Conservation (phyloP, 2,797 vertebrate genomes). For the Etheostoma nigrum region DNA sequence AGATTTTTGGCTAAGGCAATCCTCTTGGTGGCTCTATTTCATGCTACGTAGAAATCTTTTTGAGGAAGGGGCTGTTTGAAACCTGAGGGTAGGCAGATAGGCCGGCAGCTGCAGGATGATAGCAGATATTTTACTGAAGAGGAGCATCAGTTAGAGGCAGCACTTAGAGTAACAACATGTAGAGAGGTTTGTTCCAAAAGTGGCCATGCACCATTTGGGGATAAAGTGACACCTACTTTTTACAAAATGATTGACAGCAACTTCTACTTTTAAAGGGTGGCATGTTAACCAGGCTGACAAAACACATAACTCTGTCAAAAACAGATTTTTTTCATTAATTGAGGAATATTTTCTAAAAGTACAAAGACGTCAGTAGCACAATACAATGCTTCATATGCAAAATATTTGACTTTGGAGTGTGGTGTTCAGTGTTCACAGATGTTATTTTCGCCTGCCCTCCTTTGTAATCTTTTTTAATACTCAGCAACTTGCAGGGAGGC, state of each 20-base stretch:
- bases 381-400: slow-evolving; percentile 4
- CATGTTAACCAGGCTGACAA: slow-evolving; percentile 16
- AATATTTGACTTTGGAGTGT: slow-evolving; percentile 23
- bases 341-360: slow-evolving; percentile 7
- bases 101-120: slow-evolving; percentile 41
- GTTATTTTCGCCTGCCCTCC: slow-evolving; percentile 24
- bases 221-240: slow-evolving; percentile 20
- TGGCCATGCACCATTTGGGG: slow-evolving; percentile 40
- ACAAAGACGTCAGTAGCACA: background rate
- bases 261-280: slow-evolving; percentile 29
- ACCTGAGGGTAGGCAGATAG: slow-evolving; percentile 43
- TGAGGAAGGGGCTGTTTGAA: slow-evolving; percentile 55
- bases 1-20: slow-evolving; percentile 55
- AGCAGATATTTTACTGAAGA: slow-evolving; percentile 50
- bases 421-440: slow-evolving; percentile 34
- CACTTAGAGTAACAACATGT: slow-evolving; percentile 39
- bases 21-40: slow-evolving; percentile 60
- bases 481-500: slow-evolving; percentile 61
- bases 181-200: slow-evolving; percentile 54
- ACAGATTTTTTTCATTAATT: background rate
- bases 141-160: slow-evolving; percentile 26
- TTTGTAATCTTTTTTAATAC: slow-evolving; percentile 65
- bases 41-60: slow-evolving; percentile 56
- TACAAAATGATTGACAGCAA: slow-evolving; percentile 37
- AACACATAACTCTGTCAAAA: slow-evolving; percentile 11